A percentile compares a stretch with the other conserved stretches of the same genome.
Evolutionary conservation across 2,888 invertebrate species (phyloP).

Genomic region (Pemphredon lugubris): DNA sequence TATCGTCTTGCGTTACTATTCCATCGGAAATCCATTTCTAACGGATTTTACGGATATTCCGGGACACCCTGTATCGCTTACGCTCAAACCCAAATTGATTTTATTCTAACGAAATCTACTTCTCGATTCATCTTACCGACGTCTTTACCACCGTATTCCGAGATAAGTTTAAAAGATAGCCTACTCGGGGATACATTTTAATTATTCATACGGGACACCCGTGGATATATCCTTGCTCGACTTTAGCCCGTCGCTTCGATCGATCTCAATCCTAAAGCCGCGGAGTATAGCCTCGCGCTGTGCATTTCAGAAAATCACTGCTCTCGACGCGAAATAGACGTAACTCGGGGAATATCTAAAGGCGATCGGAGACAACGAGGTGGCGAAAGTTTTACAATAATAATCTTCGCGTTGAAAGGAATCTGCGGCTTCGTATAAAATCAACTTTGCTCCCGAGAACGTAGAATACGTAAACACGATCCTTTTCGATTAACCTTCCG

Average conservation of each 20-base stretch:
- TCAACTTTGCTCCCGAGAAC: too few species aligned
- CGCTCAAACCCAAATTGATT: too few species aligned
- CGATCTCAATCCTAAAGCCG: constrained; percentile 48
- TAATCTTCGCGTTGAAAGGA: too few species aligned
- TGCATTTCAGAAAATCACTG: constrained; percentile 37
- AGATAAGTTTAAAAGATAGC: constrained; percentile 44
- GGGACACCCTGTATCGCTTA: too few species aligned
- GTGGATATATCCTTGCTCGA: constrained; percentile 50
- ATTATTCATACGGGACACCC: constrained; percentile 57
- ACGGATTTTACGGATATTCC: too few species aligned
- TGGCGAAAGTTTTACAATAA: too few species aligned
- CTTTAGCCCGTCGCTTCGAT: constrained; percentile 48
- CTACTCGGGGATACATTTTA: constrained; percentile 48
- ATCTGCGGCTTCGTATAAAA: too few species aligned
- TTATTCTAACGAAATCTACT: constrained; percentile 9
- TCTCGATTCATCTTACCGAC: constrained; percentile 43
- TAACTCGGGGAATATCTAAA: neutral
- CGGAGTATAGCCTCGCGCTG: constrained; percentile 26
- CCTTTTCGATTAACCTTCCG: too few species aligned
- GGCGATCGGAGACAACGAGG: neutral
- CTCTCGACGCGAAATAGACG: neutral
- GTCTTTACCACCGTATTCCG: constrained; percentile 36
- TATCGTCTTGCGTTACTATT: too few species aligned
- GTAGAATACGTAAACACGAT: too few species aligned
- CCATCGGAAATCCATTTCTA: too few species aligned